phyloP scores from a whole-genome alignment of 2,888 invertebrate species.

The Heliconius ethilla region DNA sequence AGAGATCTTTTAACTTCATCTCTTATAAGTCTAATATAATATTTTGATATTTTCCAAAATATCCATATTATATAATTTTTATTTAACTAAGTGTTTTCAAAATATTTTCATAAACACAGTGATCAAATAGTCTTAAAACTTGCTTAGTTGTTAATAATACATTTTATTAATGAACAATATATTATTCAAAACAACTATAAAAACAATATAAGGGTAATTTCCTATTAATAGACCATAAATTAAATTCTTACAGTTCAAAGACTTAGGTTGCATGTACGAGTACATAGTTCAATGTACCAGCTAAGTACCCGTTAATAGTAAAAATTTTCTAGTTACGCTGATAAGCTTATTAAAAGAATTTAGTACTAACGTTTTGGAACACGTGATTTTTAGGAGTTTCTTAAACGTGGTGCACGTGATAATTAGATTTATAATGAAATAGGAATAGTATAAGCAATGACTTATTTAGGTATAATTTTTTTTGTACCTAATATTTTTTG shows the following conservation, averaged over 20 bases:
- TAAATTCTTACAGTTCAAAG: conserved; percentile 7
- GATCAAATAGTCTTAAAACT: background rate
- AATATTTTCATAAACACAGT: no score
- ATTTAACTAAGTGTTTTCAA: no score
- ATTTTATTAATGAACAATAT: background rate
- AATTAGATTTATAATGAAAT: background rate
- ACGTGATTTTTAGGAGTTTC: conserved; percentile 12
- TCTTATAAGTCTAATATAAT: no score
- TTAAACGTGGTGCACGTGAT: conserved; percentile 3
- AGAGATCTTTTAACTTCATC: no score
- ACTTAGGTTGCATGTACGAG: conserved; percentile 8
- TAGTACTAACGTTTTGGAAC: conserved; percentile 10
- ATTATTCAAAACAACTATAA: background rate
- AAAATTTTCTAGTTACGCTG: conserved; percentile 11
- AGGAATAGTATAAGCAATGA: background rate
- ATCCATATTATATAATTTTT: no score
- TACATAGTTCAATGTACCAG: conserved; percentile 8
- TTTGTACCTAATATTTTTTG: background rate
- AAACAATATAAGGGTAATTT: background rate
- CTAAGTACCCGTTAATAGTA: background rate
- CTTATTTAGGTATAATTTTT: background rate
- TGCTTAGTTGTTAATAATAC: background rate
- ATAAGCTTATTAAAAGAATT: conserved; percentile 20
- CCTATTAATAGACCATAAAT: background rate
- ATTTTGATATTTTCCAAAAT: no score